Evolutionary conservation across 2,113 vertebrate species (phyloP).

Genomic region (Crotalus helleri): DNA sequence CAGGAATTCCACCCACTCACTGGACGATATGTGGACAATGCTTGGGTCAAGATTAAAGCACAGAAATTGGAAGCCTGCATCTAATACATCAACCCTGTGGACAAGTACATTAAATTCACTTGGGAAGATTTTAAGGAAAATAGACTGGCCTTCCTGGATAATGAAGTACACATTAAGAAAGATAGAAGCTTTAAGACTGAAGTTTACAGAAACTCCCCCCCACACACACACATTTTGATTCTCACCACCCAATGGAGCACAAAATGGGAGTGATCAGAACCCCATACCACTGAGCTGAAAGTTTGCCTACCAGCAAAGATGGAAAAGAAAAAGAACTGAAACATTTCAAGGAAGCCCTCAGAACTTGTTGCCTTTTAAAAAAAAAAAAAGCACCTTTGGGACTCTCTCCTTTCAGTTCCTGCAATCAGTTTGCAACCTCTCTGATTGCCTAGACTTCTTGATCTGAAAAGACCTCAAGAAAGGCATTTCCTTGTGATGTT

Average conservation of each 20-base stretch:
- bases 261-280: not conserved
- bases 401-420: not conserved
- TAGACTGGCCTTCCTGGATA: not conserved
- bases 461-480: not conserved
- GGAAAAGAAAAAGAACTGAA: not conserved
- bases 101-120: not conserved
- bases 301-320: not conserved
- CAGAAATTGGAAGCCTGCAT: not conserved
- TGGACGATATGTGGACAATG: not conserved
- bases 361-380: not conserved
- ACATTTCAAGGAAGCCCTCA: not conserved
- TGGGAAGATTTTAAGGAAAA: not conserved
- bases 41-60: not conserved
- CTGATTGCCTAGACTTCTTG: not conserved
- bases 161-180: not conserved
- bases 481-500: not conserved
- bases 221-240: not conserved
- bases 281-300: not conserved
- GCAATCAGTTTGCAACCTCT: not conserved
- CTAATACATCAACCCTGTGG: not conserved
- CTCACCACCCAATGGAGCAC: not conserved
- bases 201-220: not conserved
- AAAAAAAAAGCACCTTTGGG: not conserved
- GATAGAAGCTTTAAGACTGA: not conserved
- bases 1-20: not conserved